phyloP scores from a whole-genome alignment of 2,797 vertebrate genomes.

The Xiphorhynchus erythropygius region DNA sequence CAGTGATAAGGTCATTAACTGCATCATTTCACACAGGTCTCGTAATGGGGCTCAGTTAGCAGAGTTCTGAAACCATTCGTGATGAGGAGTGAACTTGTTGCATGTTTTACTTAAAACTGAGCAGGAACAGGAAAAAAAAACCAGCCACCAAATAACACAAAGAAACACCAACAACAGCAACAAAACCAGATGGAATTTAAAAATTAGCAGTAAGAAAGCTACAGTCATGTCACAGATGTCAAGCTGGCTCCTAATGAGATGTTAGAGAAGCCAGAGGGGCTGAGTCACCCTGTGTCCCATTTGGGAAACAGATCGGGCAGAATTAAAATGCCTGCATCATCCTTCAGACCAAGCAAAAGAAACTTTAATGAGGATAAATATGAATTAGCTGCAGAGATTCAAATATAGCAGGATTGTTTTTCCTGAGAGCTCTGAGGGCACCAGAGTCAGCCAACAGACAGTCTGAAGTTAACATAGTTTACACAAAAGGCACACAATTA shows the following conservation, averaged over 20 bases:
- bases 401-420: not conserved
- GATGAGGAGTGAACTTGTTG: not conserved
- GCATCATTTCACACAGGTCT: not conserved
- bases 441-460: not conserved
- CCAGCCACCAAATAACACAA: not conserved
- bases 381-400: not conserved
- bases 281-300: not conserved
- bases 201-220: not conserved
- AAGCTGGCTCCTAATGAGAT: not conserved
- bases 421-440: not conserved
- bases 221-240: not conserved
- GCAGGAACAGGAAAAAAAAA: not conserved
- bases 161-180: not conserved
- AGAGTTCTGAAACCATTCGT: not conserved
- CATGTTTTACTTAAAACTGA: not conserved
- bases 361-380: not conserved
- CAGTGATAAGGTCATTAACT: not conserved
- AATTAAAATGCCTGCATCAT: constrained; percentile 2
- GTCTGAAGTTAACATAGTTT: not conserved
- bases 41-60: not conserved
- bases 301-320: not conserved
- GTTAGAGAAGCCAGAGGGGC: not conserved
- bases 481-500: not conserved
- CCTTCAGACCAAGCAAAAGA: constrained; percentile 2
- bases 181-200: not conserved